Percentiles rank a stretch among this genome's conserved stretches.
phyloP scores from a whole-genome alignment of 2,797 vertebrate species.

The Pangasius krempfi region DNA sequence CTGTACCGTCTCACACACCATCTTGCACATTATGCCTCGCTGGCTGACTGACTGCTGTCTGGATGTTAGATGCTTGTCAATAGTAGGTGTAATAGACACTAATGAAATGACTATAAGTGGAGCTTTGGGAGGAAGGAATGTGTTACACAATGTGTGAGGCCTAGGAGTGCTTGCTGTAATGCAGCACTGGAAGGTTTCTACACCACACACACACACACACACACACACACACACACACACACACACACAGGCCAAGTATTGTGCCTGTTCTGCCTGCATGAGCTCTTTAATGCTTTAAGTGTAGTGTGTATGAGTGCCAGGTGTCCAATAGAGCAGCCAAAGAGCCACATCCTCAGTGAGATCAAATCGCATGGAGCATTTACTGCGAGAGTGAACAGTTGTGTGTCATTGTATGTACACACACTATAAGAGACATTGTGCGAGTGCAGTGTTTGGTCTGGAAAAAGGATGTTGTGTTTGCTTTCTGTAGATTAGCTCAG shows the following conservation, averaged over 20 bases:
- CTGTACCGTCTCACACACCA: conserved; percentile 22
- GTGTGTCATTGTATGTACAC: conserved; percentile 35
- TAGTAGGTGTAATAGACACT: conserved; percentile 75
- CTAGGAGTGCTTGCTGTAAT: conserved; percentile 31
- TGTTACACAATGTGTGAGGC: conserved; percentile 49
- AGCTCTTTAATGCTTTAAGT: conserved; percentile 54
- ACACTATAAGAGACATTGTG: conserved; percentile 19
- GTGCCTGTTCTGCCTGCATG: conserved; percentile 45
- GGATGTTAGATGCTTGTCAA: conserved; percentile 75
- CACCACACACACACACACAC: background rate
- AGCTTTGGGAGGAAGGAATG: conserved; percentile 46
- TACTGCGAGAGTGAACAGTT: conserved; percentile 49
- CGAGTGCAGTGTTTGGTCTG: conserved; percentile 31
- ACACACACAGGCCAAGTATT: conserved; percentile 16
- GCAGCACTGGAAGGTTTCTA: conserved; percentile 32
- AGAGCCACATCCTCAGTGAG: conserved; percentile 68
- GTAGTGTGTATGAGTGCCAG: conserved; percentile 52
- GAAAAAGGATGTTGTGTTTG: conserved; percentile 43
- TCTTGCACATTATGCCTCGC: conserved; percentile 65
- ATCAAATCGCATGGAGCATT: conserved; percentile 74
- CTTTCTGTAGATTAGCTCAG: conserved; percentile 39
- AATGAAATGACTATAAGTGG: conserved; percentile 80
- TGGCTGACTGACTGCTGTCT: conserved; percentile 73
- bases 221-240: conserved; percentile 1
- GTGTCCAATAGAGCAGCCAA: conserved; percentile 61